Evolutionary conservation across 2,888 invertebrate species (phyloP).

Genomic region (Odontocolon sp.): DNA sequence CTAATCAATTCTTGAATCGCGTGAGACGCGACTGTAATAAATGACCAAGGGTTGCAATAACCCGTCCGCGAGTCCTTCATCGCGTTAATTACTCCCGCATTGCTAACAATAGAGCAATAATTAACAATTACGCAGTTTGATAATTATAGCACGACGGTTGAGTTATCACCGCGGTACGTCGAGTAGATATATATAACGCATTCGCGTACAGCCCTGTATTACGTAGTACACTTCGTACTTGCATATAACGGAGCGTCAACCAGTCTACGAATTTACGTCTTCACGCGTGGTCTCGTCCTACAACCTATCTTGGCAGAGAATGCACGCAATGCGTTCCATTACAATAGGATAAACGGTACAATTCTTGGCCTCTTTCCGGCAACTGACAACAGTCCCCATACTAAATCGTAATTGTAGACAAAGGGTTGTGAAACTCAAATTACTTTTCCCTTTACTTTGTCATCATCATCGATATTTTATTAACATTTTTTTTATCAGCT

Average conservation of each 20-base stretch:
- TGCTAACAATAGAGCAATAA: conserved; percentile 77
- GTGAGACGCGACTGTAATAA: conserved; percentile 53
- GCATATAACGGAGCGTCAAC: conserved; percentile 15
- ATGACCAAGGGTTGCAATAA: conserved; percentile 22
- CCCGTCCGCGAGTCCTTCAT: conserved; percentile 40
- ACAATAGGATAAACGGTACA: no score
- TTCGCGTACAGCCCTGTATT: conserved; percentile 8
- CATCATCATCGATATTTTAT: no score
- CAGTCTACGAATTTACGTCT: conserved; percentile 8
- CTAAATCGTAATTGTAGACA: no score
- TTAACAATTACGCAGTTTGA: conserved; percentile 79
- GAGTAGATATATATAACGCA: neutral
- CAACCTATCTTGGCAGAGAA: no score
- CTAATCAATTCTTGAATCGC: conserved; percentile 56
- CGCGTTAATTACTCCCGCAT: conserved; percentile 74
- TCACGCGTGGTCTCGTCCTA: neutral
- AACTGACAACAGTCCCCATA: no score
- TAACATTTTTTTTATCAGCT: no score
- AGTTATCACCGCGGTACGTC: conserved; percentile 69
- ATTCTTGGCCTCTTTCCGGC: no score
- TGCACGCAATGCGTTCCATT: no score
- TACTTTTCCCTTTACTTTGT: no score
- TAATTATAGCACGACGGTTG: conserved; percentile 75
- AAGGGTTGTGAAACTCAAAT: no score
- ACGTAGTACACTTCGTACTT: conserved; percentile 27